Evolutionary conservation across 1,140 invertebrate genomes (phyloP), one percentile per base, ranked within the genome.

Genomic region (Bombus waltoni): DNA sequence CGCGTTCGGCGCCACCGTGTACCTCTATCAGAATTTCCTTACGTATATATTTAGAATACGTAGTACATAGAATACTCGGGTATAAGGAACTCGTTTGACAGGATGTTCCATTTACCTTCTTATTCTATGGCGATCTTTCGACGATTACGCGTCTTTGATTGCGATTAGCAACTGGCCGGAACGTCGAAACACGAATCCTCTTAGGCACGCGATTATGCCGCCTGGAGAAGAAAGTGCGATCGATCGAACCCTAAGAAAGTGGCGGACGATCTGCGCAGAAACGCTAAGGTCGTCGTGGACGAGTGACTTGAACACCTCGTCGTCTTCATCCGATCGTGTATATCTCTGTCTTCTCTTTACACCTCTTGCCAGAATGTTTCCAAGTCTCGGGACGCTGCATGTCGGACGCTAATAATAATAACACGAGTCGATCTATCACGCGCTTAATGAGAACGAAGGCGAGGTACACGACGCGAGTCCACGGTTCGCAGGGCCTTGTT

Each of bases 371-470:
- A 25, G 42, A 4, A 22, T n/a, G 72, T 74, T 53, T 53, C 32
- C 44, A 35, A 2, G 18, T 70, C 38, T 72, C 10, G 2, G 62
- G 65, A 81, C 68, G 44, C 77, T 81, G 62, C 62, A 62, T 57
- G 74, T 73, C 76, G 81, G 62, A 76, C 76, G 83, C 65, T 70
- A 81, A 85, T 88, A 88, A 88, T 88, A 88, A 88, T 85, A 88
- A 81, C 65, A 57, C 87, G n/a, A 57, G 38, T 71, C 87, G 81
- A 88, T 88, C 87, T 88, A 88, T 88, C 87, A 88, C 76, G 40
- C 57, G 76, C 71, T 88, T 88, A 88, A 88, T 88, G 86, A 88
- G 86, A 88, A 88, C 79, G 81, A 85, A 88, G 76, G 73, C 86
- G 72, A 65, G 74, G 70, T 84, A 78, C 75, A 75, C 80, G 85